phyloP scores from a whole-genome alignment of 2,797 vertebrate species.

The Crocidura indochinensis region DNA sequence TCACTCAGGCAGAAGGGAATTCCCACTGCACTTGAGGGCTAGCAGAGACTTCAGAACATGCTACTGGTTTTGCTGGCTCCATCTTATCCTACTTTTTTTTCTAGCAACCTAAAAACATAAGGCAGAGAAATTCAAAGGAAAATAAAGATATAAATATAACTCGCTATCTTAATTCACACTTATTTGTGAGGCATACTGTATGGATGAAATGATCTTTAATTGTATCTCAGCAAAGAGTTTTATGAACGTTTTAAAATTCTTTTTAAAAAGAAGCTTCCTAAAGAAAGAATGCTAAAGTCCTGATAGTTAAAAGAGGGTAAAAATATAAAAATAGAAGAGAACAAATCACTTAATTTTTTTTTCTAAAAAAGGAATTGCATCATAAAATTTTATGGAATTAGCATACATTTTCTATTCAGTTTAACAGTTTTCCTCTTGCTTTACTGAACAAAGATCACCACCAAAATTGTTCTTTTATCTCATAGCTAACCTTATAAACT shows the following conservation, averaged over 20 bases:
- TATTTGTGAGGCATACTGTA: not conserved
- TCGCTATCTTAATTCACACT: conserved; percentile 42
- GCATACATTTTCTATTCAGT: not conserved
- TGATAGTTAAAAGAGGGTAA: not conserved
- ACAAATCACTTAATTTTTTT: not conserved
- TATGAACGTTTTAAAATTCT: not conserved
- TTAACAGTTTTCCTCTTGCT: not conserved
- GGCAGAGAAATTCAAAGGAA: not conserved
- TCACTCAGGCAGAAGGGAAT: conserved; percentile 83
- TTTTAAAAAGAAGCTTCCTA: conserved; percentile 56
- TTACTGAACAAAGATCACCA: conserved; percentile 36
- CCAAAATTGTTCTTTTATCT: conserved; percentile 44
- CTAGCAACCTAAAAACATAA: conserved; percentile 40
- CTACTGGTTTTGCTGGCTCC: conserved; percentile 80
- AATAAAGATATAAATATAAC: conserved; percentile 3
- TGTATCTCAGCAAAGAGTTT: not conserved
- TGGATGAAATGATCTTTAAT: not conserved
- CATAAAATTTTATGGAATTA: conserved; percentile 55
- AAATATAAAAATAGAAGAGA: not conserved
- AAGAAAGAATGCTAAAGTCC: conserved; percentile 9
- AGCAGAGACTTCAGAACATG: conserved; percentile 60
- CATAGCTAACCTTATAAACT: not conserved
- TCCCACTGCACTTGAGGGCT: conserved; percentile 79
- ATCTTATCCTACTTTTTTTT: not conserved
- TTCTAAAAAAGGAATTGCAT: not conserved